A percentile compares a stretch with the other conserved stretches of the same genome.
These are phyloP conservation scores for Stichopus chloronotus DNA, from an alignment of 35 echinoderm and acorn worm genomes.

Conservation along the genomic window DNA sequence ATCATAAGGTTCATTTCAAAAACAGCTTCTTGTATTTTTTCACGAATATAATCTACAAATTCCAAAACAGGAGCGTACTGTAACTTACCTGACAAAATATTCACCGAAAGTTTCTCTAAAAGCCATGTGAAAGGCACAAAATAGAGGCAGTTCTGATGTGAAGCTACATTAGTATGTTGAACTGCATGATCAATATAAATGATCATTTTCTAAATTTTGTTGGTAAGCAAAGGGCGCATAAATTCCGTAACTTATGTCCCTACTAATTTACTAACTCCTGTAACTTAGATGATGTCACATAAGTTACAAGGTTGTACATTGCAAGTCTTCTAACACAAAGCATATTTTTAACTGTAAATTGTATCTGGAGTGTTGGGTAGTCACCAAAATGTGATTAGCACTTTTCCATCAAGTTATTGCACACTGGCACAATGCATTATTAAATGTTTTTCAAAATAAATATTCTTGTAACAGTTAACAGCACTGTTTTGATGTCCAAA, in stretches of 20 bases:
- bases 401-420: not conserved
- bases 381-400: not conserved
- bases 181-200: not conserved
- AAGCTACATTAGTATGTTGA: not conserved
- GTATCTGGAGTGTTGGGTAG: not conserved
- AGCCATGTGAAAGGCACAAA: not conserved
- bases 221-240: not conserved
- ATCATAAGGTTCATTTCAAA: not conserved
- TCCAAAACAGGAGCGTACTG: not conserved
- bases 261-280: no score
- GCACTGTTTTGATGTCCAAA: not conserved
- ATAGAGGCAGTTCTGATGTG: not conserved
- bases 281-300: not conserved
- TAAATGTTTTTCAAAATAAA: not conserved
- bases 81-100: not conserved
- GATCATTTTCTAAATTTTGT: not conserved
- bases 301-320: not conserved
- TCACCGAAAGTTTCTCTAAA: not conserved
- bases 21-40: not conserved
- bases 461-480: not conserved
- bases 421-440: not conserved
- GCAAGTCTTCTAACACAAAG: not conserved
- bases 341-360: constrained; percentile 1
- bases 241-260: not conserved
- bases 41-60: not conserved